Evolutionary conservation across 2,888 invertebrate genomes (phyloP), one percentile per base, ranked within the genome.

Genomic region (Diplazon laetatorius): DNA sequence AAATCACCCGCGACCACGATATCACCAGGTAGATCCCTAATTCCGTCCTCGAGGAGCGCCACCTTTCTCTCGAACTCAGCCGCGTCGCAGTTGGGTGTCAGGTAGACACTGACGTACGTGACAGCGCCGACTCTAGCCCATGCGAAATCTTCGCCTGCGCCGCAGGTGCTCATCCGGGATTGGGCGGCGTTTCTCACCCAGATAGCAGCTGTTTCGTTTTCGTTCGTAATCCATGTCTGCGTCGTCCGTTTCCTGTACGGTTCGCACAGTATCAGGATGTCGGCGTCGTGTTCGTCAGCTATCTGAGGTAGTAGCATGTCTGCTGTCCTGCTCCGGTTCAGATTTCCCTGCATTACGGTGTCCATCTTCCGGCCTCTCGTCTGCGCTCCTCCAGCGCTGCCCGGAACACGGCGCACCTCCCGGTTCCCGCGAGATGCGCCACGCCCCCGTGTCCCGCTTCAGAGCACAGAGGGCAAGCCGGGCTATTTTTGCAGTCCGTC

Each of bases 1-100:
- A 82, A 72, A 44, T 82, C 82, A 6, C 78, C 78, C 10, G 76
- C 78, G 10, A 78, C 71, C 25, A 80, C 48, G 0, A 81, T 44
- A 16, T 72, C 63, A 2, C 81, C 82, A 14, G 60, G 55, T 55
- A 77, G 63, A 16, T 63, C 48, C 66, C 80, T 77, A 0, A 76
- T 52, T 25, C 63, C 73, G 72, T 80, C 80, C 65, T 80, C 71
- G 8, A 78, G 72, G 75, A 71, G 71, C 57, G 68, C 76, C 18
- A 73, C 60, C 76, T 72, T 78, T 42, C 46, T 44, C 62, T 55
- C 66, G 55, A 75, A 76, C 46, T 73, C 69, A 63, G 65, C 73
- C 44, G 63, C 75, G 20, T 74, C 10, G 63, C 63, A 69, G 78
- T 80, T 78, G 25, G 74, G 59, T 37, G 69, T 69, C 30, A 44